Evolutionary conservation across 2,113 vertebrate species (phyloP).

Genomic region (Embiotoca jacksoni): DNA sequence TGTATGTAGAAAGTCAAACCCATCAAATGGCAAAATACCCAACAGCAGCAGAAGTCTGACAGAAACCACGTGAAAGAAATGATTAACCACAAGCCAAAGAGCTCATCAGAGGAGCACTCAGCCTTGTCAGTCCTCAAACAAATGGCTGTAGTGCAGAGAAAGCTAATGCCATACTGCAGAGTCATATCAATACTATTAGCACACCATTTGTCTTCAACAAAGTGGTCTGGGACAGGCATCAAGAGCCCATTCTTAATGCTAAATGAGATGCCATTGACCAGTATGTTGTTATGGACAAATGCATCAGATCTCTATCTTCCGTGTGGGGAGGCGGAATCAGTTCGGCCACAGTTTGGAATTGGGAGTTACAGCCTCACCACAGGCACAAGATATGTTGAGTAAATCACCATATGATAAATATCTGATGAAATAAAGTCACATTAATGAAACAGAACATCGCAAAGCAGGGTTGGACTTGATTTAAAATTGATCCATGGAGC

Average conservation of each 20-base stretch:
- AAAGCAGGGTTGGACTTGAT: no score
- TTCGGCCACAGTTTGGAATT: background rate
- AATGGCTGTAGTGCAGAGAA: constrained; percentile 36
- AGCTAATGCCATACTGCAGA: constrained; percentile 58
- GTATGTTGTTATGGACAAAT: constrained; percentile 26
- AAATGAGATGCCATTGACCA: constrained; percentile 30
- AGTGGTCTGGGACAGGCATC: constrained; percentile 62
- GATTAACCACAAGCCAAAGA: constrained; percentile 21
- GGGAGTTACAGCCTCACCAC: constrained; percentile 1
- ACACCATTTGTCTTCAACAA: constrained; percentile 49
- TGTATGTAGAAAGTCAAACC: background rate
- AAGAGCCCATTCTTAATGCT: constrained; percentile 36
- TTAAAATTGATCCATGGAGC: no score
- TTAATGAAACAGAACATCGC: no score
- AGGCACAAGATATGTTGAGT: background rate
- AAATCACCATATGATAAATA: no score
- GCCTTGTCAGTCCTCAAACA: constrained; percentile 45
- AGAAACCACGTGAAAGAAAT: constrained; percentile 5
- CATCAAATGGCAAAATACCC: background rate
- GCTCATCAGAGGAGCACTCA: constrained; percentile 58
- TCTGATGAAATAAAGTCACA: no score
- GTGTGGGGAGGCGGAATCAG: background rate
- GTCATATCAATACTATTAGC: constrained; percentile 56
- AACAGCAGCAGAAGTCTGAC: background rate
- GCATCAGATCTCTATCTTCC: background rate